These are phyloP conservation scores for Heliocidaris erythrogramma DNA, from an alignment of 35 echinoderm and acorn worm genomes.

Conservation along the genomic window DNA sequence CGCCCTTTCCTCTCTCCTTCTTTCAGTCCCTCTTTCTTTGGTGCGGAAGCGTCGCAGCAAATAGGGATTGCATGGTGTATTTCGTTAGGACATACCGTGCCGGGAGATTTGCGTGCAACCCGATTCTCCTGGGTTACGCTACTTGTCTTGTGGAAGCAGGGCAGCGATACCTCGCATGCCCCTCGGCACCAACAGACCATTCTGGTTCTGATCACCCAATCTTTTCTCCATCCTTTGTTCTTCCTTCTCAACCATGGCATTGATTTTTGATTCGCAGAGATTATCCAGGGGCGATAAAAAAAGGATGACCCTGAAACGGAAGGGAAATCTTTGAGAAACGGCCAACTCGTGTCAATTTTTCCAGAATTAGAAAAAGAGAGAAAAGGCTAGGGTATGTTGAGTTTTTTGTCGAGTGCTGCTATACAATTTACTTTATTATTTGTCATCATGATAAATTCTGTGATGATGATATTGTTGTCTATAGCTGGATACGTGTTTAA, in stretches of 20 bases:
- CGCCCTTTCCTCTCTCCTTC: neutral
- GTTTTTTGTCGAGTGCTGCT: too few relatives aligned
- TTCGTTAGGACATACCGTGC: constrained; percentile 8
- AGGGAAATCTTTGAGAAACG: neutral
- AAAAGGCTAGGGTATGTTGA: neutral
- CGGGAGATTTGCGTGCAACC: constrained; percentile 7
- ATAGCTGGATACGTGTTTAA: too few relatives aligned
- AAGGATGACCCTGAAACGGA: neutral
- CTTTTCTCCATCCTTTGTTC: neutral
- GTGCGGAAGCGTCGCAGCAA: neutral
- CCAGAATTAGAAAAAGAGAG: neutral
- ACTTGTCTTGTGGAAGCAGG: neutral
- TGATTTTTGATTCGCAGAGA: neutral
- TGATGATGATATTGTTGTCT: too few relatives aligned
- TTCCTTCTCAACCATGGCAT: neutral
- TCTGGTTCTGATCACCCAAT: neutral
- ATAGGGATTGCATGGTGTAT: constrained; percentile 1
- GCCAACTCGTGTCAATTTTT: neutral
- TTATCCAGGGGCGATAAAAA: neutral
- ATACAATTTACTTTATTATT: too few relatives aligned
- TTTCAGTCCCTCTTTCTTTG: neutral
- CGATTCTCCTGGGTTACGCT: constrained; percentile 14
- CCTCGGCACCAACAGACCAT: neutral
- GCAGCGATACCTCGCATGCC: neutral
- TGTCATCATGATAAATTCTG: too few relatives aligned